Base-by-base conservation (phyloP, 2,113 vertebrate genomes). In the Diadophis punctatus region DNA sequence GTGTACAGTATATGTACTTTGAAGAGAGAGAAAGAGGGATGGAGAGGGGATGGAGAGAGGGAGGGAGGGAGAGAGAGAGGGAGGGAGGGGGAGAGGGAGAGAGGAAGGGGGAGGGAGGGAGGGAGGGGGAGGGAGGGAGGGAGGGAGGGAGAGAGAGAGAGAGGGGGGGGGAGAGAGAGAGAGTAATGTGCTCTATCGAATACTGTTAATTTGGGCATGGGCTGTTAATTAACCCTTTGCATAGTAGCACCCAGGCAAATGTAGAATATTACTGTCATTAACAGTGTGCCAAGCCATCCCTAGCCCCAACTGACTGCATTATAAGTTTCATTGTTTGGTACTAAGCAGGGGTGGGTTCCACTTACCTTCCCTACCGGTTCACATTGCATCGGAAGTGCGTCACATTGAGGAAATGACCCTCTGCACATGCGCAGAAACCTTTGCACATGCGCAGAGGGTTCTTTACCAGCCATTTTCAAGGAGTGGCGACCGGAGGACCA, bases 161-260 rank as follows among this genome's bases (percentile, higher is more conserved):
- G 22, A 22, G 6, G 2, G 20, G 22, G 1, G 8, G 23, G 1
- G 12, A 74, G 56, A 90, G 0, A 88, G 30, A 7, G 2, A 16
- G 88, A 58, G 53, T 23, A 90, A 90, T 88, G 87, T 86, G 55
- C 55, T 93, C 46, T 88, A 30, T 46, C 63, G 60, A 88, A 39
- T 53, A 18, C 74, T 63, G 74, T 89, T 93, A 91, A 89, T 93
- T 68, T 89, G 46, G 39, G 48, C 87, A 86, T 48, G 74, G 68
- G 27, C 56, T 52, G 34, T 91, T 90, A 86, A 91, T 93, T 89
- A 89, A 91, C 90, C 55, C 90, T 89, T 86, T 91, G 55, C 53
- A 68, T 48, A 27, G 48, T 91, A 56, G 48, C 87, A 86, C n/a
- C 18, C 6, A 68, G 8, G 55, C 58, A 27, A 27, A 51, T 11